Base-by-base conservation (phyloP, 2,113 vertebrate species). In the Pseudopodoces humilis region DNA sequence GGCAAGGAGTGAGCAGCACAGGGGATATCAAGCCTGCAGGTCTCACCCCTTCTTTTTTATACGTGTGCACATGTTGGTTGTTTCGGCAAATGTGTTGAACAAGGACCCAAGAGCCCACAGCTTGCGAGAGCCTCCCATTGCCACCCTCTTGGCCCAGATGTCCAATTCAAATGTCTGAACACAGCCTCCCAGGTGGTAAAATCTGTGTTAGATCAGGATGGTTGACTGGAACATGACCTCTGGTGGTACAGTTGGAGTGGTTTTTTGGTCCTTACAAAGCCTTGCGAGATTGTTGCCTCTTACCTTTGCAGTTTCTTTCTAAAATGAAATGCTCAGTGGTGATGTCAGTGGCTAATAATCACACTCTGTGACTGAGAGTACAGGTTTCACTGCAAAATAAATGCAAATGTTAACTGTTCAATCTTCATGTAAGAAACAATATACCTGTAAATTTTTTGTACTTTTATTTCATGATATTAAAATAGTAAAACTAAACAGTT, bases 401-500 rank as follows among this genome's bases (percentile, higher is more conserved):
- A 97, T 53, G 88, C 92, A 97, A 86, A 85, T 83, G 93, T 97
- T 95, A 84, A 95, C 90, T 97, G 94, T 96, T 97, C 8, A 11
- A 83, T 95, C 77, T 96, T 92, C 77, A 58, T 93, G 97, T 97
- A 97, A 96, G 96, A 95, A 97, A 97, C 92, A 90, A 83, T 95
- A 96, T 93, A 97, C 96, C 94, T 96, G 96, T 97, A 97, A 95
- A 95, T 55, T 97, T 97, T 98, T 98, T 97, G 96, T 98, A 98
- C 95, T 98, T 97, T 98, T 97, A 97, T 96, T 98, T 98, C 97
- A 96, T 97, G 83, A 97, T 97, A 98, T 97, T 97, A 98, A 98
- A 98, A 95, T 68, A 97, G 70, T 96, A 88, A 97, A 97, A 95
- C 97, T 94, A 83, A 97, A 95, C 95, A 94, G 41, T 84, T 97